Evolutionary conservation across 2,113 vertebrate species (phyloP), one percentile per base, ranked within the genome.

Genomic region (Sterna hirundo): DNA sequence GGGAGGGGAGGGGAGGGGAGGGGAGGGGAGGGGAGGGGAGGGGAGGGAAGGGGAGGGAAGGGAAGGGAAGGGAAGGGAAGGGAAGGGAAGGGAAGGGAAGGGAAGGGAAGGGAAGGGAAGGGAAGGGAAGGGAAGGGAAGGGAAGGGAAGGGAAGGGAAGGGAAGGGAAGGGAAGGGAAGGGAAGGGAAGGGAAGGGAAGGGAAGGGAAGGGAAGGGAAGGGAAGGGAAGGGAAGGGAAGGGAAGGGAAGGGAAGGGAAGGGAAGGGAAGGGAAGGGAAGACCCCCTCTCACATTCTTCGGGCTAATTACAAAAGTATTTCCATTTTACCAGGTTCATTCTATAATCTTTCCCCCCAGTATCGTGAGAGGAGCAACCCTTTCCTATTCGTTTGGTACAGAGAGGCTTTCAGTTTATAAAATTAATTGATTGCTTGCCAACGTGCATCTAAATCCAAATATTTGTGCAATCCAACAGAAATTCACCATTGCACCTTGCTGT

Each of bases 361-460:
- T 7, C 22, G 17, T 52, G 17, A 88, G 34, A 95, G 20, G 13
- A 88, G 52, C 58, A n/a, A 54, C 5, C 8, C 6, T 74, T 86
- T 93, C 38, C 15, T 47, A 60, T 54, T 74, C 44, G 23, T 86
- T 93, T 81, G 38, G 27, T 51, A 60, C 7, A 49, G 57, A 74
- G 47, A 83, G 22, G 21, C 21, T 86, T 83, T 69, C 57, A 57
- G 52, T 46, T 79, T 81, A 57, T 66, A 68, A 94, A 96, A 94
- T 71, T 78, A 96, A 86, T 90, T 77, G 54, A 70, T 70, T 86
- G 55, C 29, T 94, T 93, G 52, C 51, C 75, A 91, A 54, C 44
- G 82, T 69, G 36, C 34, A 79, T 78, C 79, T 90, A 92, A 93
- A 88, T 52, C 76, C 83, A 96, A 92, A 93, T 88, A 92, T 93